Base-by-base conservation (phyloP, 2,888 invertebrate species). In the Aphelenchoides bicaudatus region DNA sequence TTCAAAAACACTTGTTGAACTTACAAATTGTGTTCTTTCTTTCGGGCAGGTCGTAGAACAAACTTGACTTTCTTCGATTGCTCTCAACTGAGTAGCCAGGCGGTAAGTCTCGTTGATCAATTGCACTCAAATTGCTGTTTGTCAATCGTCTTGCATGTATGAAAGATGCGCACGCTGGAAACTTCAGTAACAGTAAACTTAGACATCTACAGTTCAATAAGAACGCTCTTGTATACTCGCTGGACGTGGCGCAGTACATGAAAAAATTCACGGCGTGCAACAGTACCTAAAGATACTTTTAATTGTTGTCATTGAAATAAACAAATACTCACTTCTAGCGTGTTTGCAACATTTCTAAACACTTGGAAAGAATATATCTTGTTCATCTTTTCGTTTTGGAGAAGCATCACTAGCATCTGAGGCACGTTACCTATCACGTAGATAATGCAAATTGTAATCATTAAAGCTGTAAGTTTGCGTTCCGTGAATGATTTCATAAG, bases 211-310 rank as follows among this genome's bases (percentile, higher is more conserved):
- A 73, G 27, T 54, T 46, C 19, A 58, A 43, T 1, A 75, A 56
- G 48, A 78, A 78, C 1, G 74, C 72, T 21, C 73, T 58, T 0
- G 68, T 66, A 52, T 78, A 78, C n/a, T 72, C 74, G 39, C 62
- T 59, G 48, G 70, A 70, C 0, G 78, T 74, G 56, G 77, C 67
- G 57, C 78, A 78, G 62, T 79, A 78, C 28, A 78, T 71, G 62
- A 78, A 78, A 61, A 78, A 78, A 64, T 78, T 78, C 31, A 75
- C 58, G 58, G 76, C 76, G 50, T 75, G 75, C n/a, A n/a, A n/a
- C n/a, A n/a, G n/a, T n/a, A n/a, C n/a, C n/a, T n/a, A n/a, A n/a
- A n/a, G n/a, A n/a, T n/a, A n/a, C n/a, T n/a, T n/a, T n/a, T n/a
- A n/a, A n/a, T n/a, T n/a, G n/a, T n/a, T n/a, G n/a, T n/a, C n/a